Evolutionary conservation across 35 echinoderm and acorn worm species (phyloP), one percentile per base, ranked within the genome.

Genomic region (Stichopus chloronotus): DNA sequence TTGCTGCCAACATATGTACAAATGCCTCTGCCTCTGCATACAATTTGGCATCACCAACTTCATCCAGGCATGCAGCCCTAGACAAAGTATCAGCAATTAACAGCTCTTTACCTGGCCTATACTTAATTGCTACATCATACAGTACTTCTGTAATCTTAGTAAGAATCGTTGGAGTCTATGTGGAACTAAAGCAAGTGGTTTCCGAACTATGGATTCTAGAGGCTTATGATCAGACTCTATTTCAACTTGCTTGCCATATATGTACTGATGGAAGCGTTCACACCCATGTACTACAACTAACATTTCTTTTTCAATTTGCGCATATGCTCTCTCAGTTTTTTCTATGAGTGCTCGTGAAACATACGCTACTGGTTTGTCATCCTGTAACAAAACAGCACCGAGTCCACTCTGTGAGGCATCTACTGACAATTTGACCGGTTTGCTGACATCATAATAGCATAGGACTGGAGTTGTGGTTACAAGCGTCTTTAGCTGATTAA

Each of bases 291-390:
- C 56, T 63, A 78, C 25, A 17, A 56, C 78, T 53, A 92, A 81
- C 55, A 78, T 82, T 68, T 93, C 63, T 54, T 87, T 93, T 25
- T 93, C 83, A 55, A 93, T 87, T 74, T 93, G 92, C 5, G 82
- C 92, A 30, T 87, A 87, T 30, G 86, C 72, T 55, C 55, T 93
- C n/a, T 93, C 86, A 24, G 20, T 52, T 56, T 57, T 52, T 56
- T 57, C 71, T 30, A 81, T 87, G 53, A 93, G 24, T 65, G 92
- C 81, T 60, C 68, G 21, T 17, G 92, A 93, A 3, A 81, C 92
- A 87, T 84, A 93, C 22, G 80, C 59, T 14, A 84, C 68, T 17
- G 82, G 81, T n/a, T 86, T 63, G n/a, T 79, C 80, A 55, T 93
- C 53, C 57, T 93, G 79, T 12, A 93, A 22, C 23, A 93, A 58